Evolutionary conservation across 2,797 vertebrate genomes (phyloP).

Genomic region (Petrocephalus schoutedeni): DNA sequence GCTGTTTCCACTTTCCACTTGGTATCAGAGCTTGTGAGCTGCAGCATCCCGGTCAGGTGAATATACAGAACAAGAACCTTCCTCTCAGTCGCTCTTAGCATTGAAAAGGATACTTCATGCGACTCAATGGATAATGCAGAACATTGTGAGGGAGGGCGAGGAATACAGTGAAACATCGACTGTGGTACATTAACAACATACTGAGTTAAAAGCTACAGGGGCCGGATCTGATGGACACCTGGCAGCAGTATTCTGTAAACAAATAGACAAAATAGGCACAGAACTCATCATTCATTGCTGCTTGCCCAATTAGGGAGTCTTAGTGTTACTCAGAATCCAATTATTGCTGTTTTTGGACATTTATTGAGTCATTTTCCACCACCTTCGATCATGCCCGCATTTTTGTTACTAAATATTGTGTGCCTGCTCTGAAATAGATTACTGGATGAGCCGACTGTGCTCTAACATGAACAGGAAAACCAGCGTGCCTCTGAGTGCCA

Average conservation of each 20-base stretch:
- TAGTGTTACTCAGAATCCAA: neutral
- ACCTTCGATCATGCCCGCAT: neutral
- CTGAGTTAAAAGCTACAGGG: slow-evolving; percentile 52
- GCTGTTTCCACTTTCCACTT: neutral
- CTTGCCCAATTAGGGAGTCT: neutral
- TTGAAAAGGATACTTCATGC: slow-evolving; percentile 48
- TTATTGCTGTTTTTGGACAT: neutral
- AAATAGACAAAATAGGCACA: slow-evolving; percentile 64
- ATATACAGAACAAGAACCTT: slow-evolving; percentile 57
- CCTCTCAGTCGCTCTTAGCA: slow-evolving; percentile 57
- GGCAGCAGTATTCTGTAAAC: slow-evolving; percentile 48
- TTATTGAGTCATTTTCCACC: neutral
- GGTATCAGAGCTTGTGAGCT: slow-evolving; percentile 14
- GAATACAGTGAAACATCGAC: slow-evolving; percentile 40
- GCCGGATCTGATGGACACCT: slow-evolving; percentile 23
- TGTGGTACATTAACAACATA: slow-evolving; percentile 48
- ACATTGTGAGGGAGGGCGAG: slow-evolving; percentile 38
- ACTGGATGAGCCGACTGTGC: neutral
- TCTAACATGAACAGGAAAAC: neutral
- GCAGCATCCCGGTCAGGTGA: slow-evolving; percentile 31
- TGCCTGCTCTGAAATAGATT: neutral
- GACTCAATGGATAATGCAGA: slow-evolving; percentile 47
- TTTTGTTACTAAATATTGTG: neutral
- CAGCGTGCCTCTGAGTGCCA: neutral
- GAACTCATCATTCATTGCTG: slow-evolving; percentile 39